Evolutionary conservation across 2,797 vertebrate species (phyloP), one percentile per base, ranked within the genome.

Genomic region (Tamandua tetradactyla): DNA sequence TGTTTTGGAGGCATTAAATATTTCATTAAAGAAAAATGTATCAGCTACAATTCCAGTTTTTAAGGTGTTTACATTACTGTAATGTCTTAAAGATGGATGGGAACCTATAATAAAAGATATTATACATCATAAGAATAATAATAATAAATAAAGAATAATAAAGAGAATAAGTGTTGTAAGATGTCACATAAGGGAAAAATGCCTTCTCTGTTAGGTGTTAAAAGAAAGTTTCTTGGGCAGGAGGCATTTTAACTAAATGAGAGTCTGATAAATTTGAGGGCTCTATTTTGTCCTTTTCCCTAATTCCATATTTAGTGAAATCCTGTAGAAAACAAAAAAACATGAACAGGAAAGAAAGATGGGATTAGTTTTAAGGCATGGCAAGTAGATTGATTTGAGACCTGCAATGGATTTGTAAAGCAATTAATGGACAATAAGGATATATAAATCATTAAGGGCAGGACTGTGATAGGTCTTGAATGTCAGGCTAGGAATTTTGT

Each of bases 21-120:
- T 93, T 96, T 75, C 62, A 85, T 88, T 95, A 71, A 89, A 75
- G 15, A 79, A 75, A 91, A 40, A 49, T 85, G 69, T 68, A 18
- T 68, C 88, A 80, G 37, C 7, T 91, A 61, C 25, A 76, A 71
- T 84, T 47, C 22, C n/a, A 91, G 52, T 32, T 71, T 89, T 92
- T 86, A 66, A 66, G 22, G 20, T 74, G 44, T 6, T 78, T 82
- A 64, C 44, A 30, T 76, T 94, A 66, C 2, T 87, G 30, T 37
- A 89, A 91, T 44, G 7, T 27, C 35, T 84, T 40, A n/a, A 78
- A 82, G 37, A 52, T 76, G 40, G 64, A 82, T 83, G 69, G 5
- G 59, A 81, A 59, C 49, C 49, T 81, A 55, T 55, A 74, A 87
- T 87, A 78, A 66, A 94, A 94, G 30, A 14, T 2, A 82, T n/a